Evolutionary conservation across 2,888 invertebrate genomes (phyloP), one percentile per base, ranked within the genome.

Genomic region (Tineola bisselliella): DNA sequence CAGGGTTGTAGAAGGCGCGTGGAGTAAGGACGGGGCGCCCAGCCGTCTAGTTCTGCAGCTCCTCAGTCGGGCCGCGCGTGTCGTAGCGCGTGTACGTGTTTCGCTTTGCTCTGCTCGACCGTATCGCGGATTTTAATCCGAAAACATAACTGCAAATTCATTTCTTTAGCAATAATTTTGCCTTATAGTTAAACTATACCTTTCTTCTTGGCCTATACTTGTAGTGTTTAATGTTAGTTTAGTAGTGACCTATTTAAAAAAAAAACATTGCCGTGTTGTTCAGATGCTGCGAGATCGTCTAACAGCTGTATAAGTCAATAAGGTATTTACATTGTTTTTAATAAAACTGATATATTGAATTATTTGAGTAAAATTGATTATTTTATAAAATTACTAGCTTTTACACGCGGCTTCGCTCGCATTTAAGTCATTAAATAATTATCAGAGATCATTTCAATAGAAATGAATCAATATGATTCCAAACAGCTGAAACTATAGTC

Each of bases 181-280:
- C 62, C 62, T 62, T 62, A 59, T 19, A 13, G 15, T 58, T 58
- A 11, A 33, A 12, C 58, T 58, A 33, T 1, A 13, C 33, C 33
- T 31, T 15, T 33, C 25, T 54, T 54, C 54, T 54, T 48, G 4
- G 8, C 11, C 18, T 54, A 25, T 48, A 17, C 25, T 25, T 54
- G 54, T 54, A 25, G 54, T 54, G 19, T 54, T 19, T 19, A 54
- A 18, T 54, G 15, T 48, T 48, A 15, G 5, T 54, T 15, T n/a
- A n/a, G n/a, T 54, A 18, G 54, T 80, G 82, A 81, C 81, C 81
- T 73, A 78, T 68, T 81, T 80, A 74, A 78, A 77, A 77, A 73
- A 74, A 77, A 71, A 70, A 52, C 56, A 38, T 61, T 61, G 18
- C 17, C 25, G 8, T 48, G 59, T 38, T 19, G 15, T 54, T 25